phyloP scores from a whole-genome alignment of 2,113 vertebrate species.

The Octodon degus region DNA sequence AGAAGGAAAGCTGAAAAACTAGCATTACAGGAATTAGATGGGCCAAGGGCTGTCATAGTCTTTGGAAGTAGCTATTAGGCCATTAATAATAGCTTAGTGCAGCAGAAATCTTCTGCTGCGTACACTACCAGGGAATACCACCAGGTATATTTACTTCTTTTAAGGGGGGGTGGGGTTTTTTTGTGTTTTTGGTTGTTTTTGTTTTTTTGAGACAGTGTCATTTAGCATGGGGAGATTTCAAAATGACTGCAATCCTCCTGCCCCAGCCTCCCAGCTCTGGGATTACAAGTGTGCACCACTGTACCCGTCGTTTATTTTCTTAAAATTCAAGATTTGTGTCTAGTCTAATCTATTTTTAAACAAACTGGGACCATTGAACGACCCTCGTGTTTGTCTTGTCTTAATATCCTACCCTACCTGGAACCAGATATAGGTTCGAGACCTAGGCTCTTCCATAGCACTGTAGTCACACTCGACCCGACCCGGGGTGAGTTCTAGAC shows the following conservation, averaged over 20 bases:
- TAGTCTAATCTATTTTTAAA: conserved; percentile 1
- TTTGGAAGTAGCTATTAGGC: conserved; percentile 72
- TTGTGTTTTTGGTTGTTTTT: neutral
- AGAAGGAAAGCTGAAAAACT: conserved; percentile 61
- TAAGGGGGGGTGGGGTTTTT: no score
- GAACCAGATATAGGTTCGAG: neutral
- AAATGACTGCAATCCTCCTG: neutral
- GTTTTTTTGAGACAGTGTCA: neutral
- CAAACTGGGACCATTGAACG: neutral
- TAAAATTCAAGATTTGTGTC: neutral
- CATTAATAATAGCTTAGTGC: conserved; percentile 72
- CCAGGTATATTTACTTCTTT: neutral
- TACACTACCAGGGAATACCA: neutral
- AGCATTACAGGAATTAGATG: conserved; percentile 43
- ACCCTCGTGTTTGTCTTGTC: neutral
- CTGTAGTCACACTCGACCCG: neutral
- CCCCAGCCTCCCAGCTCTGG: neutral
- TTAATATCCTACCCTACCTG: neutral
- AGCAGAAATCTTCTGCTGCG: neutral
- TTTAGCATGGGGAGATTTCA: neutral
- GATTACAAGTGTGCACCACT: neutral
- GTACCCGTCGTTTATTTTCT: neutral
- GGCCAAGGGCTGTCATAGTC: conserved; percentile 57
- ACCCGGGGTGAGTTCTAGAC: neutral
- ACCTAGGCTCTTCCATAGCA: neutral